Conservation (phyloP, 2,888 invertebrate genomes). For the Hirtodrosophila alboralis region DNA sequence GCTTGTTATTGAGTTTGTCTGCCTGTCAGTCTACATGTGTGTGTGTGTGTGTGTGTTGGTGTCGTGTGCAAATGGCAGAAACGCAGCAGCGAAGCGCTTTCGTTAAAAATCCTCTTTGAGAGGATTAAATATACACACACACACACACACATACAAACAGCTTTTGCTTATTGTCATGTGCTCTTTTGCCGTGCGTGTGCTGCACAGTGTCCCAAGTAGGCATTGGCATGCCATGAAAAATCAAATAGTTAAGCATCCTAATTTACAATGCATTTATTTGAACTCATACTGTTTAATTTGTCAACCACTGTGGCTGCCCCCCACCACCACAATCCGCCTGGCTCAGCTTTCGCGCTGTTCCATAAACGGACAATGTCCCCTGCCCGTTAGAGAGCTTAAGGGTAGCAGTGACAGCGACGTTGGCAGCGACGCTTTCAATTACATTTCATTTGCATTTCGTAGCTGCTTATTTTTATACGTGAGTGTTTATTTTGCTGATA, state of each 20-base stretch:
- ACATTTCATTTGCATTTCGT: constrained; percentile 75
- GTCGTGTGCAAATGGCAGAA: constrained; percentile 73
- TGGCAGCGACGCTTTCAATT: constrained; percentile 69
- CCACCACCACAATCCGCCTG: constrained; percentile 1
- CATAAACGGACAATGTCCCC: constrained; percentile 79
- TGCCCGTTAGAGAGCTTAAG: constrained; percentile 71
- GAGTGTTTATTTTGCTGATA: constrained; percentile 59
- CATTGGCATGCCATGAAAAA: constrained; percentile 15
- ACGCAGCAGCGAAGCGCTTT: constrained; percentile 52
- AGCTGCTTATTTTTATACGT: constrained; percentile 66
- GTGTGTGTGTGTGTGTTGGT: constrained; percentile 48
- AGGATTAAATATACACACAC: constrained; percentile 77
- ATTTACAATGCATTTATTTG: constrained; percentile 14
- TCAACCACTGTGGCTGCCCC: constrained; percentile 45
- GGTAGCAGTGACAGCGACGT: constrained; percentile 52
- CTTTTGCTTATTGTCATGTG: constrained; percentile 58
- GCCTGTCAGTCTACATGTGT: constrained; percentile 18
- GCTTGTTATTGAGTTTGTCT: constrained; percentile 47
- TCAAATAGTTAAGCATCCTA: constrained; percentile 38
- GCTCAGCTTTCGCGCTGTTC: constrained; percentile 40
- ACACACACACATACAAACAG: no score
- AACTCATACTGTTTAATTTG: not conserved
- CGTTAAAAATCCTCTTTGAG: constrained; percentile 78
- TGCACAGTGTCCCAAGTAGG: constrained; percentile 54
- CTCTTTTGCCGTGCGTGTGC: constrained; percentile 60